Base-by-base conservation (phyloP, 2,797 vertebrate species). In the Fratercula arctica region DNA sequence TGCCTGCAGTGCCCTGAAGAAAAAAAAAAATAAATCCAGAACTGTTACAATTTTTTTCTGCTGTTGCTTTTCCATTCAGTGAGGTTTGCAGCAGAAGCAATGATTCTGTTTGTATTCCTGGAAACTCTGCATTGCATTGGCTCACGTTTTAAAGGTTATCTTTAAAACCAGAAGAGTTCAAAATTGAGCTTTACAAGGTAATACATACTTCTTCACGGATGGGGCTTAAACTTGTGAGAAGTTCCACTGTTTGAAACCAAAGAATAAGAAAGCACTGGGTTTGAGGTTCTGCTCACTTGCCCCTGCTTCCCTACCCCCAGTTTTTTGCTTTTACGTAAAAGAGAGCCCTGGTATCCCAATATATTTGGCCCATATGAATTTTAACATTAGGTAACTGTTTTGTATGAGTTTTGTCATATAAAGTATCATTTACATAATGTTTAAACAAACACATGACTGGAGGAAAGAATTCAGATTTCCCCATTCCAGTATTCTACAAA, bases 131-230 rank as follows among this genome's bases (percentile, higher is more conserved):
- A 28, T 11, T 74, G 75, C 87, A 35, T 10, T 48, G 45, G 81
- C 78, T 85, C 72, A 43, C 45, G 4, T 82, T 90, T 51, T 66
- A 93, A 95, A 96, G 79, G 91, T 70, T 95, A 76, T 59, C 85
- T 95, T 91, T 35, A 61, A 85, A 94, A 75, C 16, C 83, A 73
- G 51, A 41, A 48, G 50, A 87, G 59, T 54, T 37, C 63, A n/a
- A 43, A 93, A 95, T 25, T 23, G 85, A 86, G 75, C 54, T 76
- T 89, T 69, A 9, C 64, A 20, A 67, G 85, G 59, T 77, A 20
- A 19, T 18, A 26, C 15, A 11, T 37, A 31, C 70, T 78, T n/a
- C 51, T 79, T 69, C 48, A 11, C 0, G 67, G 51, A 48, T 3
- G 16, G 53, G 53, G 54, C 31, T 78, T 50, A 33, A 4, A n/a